Percentiles rank a stretch among this genome's conserved stretches.
These are phyloP conservation scores for Potamarius usumacintae DNA, from an alignment of 2,113 vertebrate genomes.

Conservation along the genomic window DNA sequence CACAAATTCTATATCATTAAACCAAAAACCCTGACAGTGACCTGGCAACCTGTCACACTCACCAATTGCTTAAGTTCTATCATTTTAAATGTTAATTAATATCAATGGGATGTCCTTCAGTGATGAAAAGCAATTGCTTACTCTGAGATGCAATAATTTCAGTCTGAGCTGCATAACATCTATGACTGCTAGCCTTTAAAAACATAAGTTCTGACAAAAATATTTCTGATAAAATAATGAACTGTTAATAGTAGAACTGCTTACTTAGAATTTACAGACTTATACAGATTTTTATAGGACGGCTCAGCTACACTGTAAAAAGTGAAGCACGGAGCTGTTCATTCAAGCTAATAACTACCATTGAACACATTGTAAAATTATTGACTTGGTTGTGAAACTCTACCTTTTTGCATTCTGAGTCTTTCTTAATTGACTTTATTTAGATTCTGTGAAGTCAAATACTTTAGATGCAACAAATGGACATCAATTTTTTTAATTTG, in stretches of 20 bases:
- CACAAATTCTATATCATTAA: constrained; percentile 28
- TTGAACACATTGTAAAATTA: too few relatives aligned
- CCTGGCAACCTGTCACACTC: neutral
- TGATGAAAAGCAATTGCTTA: neutral
- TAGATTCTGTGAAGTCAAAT: too few relatives aligned
- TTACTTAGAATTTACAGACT: neutral
- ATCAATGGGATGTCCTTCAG: neutral
- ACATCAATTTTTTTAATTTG: too few relatives aligned
- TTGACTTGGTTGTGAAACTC: too few relatives aligned
- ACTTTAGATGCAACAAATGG: too few relatives aligned
- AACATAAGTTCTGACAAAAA: neutral
- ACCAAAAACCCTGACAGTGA: neutral
- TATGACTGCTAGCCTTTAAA: neutral
- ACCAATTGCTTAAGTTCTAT: neutral
- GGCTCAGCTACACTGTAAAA: too few relatives aligned
- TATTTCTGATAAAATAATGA: neutral
- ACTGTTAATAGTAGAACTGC: neutral
- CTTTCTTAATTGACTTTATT: too few relatives aligned
- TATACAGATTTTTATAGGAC: neutral
- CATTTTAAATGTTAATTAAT: constrained; percentile 24
- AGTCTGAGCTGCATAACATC: too few relatives aligned
- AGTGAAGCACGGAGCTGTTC: too few relatives aligned
- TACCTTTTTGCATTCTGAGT: too few relatives aligned
- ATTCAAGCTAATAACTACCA: too few relatives aligned
- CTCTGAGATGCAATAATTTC: constrained; percentile 1